These are phyloP conservation scores for Machaerirhynchus nigripectus DNA, from an alignment of 2,113 vertebrate genomes.

Conservation along the genomic window DNA sequence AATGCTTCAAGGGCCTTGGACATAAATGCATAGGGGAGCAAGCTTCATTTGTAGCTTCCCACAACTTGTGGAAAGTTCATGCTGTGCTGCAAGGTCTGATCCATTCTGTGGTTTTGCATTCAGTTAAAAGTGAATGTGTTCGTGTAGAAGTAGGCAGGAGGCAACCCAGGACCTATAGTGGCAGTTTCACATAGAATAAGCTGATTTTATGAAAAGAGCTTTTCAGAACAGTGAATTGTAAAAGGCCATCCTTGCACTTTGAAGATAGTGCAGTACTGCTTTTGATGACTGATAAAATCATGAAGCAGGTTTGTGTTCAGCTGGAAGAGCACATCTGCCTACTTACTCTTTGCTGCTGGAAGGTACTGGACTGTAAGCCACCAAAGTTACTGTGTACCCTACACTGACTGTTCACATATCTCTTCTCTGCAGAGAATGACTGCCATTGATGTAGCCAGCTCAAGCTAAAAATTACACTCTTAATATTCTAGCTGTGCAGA, in stretches of 20 bases:
- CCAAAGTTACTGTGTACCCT: not conserved
- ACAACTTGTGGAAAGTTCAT: not conserved
- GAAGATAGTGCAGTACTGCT: not conserved
- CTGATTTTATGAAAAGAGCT: not conserved
- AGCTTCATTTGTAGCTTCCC: not conserved
- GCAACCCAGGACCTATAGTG: not conserved
- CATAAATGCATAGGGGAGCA: not conserved
- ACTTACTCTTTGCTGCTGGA: not conserved
- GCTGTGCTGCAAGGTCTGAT: not conserved
- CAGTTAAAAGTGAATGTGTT: not conserved
- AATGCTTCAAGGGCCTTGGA: not conserved
- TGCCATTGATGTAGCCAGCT: not conserved
- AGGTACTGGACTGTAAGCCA: not conserved
- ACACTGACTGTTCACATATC: not conserved
- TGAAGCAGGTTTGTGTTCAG: not conserved
- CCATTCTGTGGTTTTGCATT: not conserved
- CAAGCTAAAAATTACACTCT: not conserved
- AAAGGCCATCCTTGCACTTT: not conserved
- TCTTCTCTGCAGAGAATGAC: not conserved
- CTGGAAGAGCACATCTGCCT: not conserved
- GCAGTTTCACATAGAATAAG: not conserved
- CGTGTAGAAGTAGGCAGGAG: not conserved
- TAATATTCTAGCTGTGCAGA: not conserved
- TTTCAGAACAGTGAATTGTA: not conserved
- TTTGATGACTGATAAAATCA: not conserved